Base-by-base conservation (phyloP, 2,113 vertebrate genomes). In the Fulmarus glacialis region DNA sequence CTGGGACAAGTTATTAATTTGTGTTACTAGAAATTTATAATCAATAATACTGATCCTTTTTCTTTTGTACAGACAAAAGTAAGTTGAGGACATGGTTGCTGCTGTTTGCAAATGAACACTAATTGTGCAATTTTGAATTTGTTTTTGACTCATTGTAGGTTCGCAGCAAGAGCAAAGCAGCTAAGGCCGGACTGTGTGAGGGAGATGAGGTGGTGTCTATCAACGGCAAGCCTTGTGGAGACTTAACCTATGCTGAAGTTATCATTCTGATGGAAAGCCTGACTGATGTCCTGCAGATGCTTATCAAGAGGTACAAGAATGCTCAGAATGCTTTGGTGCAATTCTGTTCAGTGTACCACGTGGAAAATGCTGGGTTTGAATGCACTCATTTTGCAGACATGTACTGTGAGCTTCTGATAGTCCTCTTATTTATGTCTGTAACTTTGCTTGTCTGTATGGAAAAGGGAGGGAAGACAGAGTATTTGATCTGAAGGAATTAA, bases 151-250 rank as follows among this genome's bases (percentile, higher is more conserved):
- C 34, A 0, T 38, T 80, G 70, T 72, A 99, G 98, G 98, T 99
- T 89, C 98, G 98, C 75, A 98, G 96, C 92, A 98, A 98, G 90
- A 96, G 99, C 70, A 98, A 98, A 90, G 99, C 99, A 29, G 99
- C 97, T 9, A 95, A 96, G 67, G 99, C 99, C 42, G 99, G 99
- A 48, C 97, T 99, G 70, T 98, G 97, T 82, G 99, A 99, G 67
- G 99, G 98, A 30, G 99, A 99, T 91, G 99, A 99, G 90, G 98
- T 99, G 77, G 98, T 99, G 73, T 99, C 99, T 8, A 98, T 99
- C 95, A 99, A 99, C 63, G 99, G 99, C 88, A 98, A 98, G 73
- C 98, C 98, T 4, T 99, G 99, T 78, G 98, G 98, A 21, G 98
- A 99, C 88, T 98, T 99, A 80, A 98, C 98, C 21, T 99, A 99